Percentiles rank a stretch among this genome's conserved stretches.
These are phyloP conservation scores for Anthophora plumipes DNA, from an alignment of 2,888 invertebrate genomes.

Conservation along the genomic window DNA sequence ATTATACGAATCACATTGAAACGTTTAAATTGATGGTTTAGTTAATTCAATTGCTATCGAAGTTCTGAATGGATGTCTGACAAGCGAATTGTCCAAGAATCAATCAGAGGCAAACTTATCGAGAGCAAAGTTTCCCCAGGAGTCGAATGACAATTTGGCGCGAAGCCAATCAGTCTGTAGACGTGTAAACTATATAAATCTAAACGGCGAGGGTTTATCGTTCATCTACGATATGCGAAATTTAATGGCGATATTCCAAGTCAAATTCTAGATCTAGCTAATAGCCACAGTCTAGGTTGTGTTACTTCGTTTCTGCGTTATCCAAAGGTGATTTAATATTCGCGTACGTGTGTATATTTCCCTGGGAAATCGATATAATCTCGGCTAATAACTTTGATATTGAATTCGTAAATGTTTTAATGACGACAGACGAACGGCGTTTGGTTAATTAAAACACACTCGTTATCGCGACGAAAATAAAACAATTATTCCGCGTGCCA, in stretches of 20 bases:
- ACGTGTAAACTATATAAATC: background rate
- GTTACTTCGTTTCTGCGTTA: conserved; percentile 1
- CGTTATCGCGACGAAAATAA: background rate
- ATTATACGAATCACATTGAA: too few species aligned
- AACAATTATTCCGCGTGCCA: background rate
- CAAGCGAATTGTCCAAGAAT: background rate
- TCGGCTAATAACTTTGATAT: conserved; percentile 18
- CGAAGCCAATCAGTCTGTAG: conserved; percentile 2
- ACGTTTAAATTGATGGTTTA: too few species aligned
- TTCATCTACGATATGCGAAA: conserved; percentile 9
- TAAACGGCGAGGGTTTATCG: conserved; percentile 16
- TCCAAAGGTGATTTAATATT: conserved; percentile 12
- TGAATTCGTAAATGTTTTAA: background rate
- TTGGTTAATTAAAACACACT: conserved; percentile 10
- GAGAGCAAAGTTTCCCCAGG: background rate
- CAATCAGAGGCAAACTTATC: background rate
- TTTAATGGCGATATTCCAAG: conserved; percentile 54
- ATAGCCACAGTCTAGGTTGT: background rate
- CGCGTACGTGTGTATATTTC: background rate
- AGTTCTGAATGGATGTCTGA: too few species aligned
- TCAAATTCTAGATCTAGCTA: conserved; percentile 12
- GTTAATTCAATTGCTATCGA: too few species aligned
- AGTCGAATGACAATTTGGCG: conserved; percentile 29
- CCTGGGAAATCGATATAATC: background rate
- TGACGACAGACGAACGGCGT: background rate